Percentiles rank a stretch among this genome's conserved stretches.
Conservation (phyloP, 2,113 vertebrate species). For the Elephas maximus region DNA sequence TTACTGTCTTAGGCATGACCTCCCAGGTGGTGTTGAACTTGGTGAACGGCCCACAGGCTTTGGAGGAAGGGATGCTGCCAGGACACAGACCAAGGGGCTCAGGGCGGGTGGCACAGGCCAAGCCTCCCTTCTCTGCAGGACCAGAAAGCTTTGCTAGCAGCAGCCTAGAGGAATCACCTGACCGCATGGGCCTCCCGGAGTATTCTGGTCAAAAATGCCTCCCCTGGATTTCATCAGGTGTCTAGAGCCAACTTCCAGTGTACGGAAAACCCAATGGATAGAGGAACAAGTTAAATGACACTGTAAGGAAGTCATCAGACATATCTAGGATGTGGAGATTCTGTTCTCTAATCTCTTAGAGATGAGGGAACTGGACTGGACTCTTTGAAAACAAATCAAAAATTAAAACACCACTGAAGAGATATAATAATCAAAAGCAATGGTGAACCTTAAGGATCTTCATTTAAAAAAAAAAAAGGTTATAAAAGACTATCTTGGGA, state of each 20-base stretch:
- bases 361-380: background rate
- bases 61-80: slow-evolving; percentile 93
- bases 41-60: slow-evolving; percentile 95
- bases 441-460: background rate
- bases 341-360: background rate
- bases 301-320: background rate
- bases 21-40: slow-evolving; percentile 93
- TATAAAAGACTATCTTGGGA: background rate
- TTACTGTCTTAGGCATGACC: slow-evolving; percentile 88
- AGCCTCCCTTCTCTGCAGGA: accelerated
- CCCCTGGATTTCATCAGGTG: background rate
- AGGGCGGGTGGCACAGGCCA: background rate
- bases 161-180: background rate
- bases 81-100: background rate
- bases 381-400: background rate
- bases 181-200: background rate
- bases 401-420: background rate
- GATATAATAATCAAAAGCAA: background rate
- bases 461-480: slow-evolving; percentile 25
- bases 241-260: background rate
- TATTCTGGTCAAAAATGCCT: background rate
- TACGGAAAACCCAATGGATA: background rate
- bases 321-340: background rate
- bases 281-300: background rate
- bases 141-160: background rate